Conservation (phyloP, 2,797 vertebrate genomes). For the Micrastur ruficollis region DNA sequence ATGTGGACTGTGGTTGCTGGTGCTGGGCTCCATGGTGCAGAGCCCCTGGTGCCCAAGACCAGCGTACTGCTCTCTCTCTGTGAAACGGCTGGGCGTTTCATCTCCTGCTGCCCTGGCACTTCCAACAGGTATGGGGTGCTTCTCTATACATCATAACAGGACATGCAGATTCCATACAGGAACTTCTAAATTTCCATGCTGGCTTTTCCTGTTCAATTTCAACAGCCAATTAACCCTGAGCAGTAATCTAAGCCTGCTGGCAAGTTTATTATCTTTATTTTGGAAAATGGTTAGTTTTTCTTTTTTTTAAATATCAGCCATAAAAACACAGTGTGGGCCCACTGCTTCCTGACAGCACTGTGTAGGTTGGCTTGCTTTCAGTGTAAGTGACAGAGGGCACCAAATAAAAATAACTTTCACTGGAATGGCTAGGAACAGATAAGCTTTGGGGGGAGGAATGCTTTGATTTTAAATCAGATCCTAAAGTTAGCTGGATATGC, state of each 20-base stretch:
- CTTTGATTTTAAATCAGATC: conserved; percentile 52
- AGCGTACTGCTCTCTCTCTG: accelerated
- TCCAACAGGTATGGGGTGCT: not conserved
- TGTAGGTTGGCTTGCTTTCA: conserved; percentile 41
- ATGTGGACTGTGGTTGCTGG: accelerated
- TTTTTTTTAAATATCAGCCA: not conserved
- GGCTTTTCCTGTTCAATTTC: not conserved
- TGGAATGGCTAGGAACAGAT: conserved; percentile 22
- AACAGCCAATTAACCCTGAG: not conserved
- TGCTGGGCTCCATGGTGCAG: accelerated
- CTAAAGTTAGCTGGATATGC: conserved; percentile 10
- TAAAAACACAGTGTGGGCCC: not conserved
- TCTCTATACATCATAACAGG: not conserved
- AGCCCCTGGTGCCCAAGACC: accelerated
- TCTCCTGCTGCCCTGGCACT: not conserved
- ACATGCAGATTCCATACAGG: not conserved
- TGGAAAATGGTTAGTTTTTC: not conserved
- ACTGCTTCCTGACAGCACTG: conserved; percentile 10
- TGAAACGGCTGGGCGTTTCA: not conserved
- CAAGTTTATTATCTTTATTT: not conserved
- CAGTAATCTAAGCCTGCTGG: not conserved
- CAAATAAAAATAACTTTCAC: conserved; percentile 54
- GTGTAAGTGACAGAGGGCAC: conserved; percentile 23
- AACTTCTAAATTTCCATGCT: not conserved
- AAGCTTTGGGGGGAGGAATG: conserved; percentile 27